phyloP scores from a whole-genome alignment of 37 sponge, comb jelly and placozoan species.

The Theonella swinhoei region DNA sequence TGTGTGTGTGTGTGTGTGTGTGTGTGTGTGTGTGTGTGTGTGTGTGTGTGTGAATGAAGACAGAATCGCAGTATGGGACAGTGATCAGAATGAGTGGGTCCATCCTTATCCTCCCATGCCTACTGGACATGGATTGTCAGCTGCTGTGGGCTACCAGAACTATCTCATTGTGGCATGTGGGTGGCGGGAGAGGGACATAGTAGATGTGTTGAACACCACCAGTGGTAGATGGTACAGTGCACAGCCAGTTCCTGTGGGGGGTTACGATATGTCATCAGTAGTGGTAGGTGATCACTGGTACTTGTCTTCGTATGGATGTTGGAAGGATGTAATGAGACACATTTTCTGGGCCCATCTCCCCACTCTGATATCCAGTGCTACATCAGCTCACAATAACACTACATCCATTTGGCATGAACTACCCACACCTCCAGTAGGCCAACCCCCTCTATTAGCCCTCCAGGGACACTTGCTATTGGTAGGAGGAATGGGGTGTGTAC shows the following conservation, averaged over 20 bases:
- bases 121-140: not conserved
- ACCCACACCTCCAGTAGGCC: not conserved
- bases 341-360: not conserved
- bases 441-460: not conserved
- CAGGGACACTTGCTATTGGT: not conserved
- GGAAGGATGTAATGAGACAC: not conserved
- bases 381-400: not conserved
- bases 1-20: too few relatives aligned
- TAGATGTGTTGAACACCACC: not conserved
- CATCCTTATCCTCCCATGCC: not conserved
- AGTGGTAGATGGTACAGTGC: not conserved
- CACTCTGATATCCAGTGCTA: not conserved
- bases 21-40: too few relatives aligned
- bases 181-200: not conserved
- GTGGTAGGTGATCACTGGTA: not conserved
- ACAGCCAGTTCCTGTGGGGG: not conserved
- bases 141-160: not conserved
- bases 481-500: not conserved
- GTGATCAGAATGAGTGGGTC: not conserved
- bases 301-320: not conserved
- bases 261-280: not conserved
- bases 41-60: slow-evolving; percentile 2
- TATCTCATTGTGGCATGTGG: not conserved
- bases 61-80: not conserved
- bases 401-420: not conserved